Evolutionary conservation across 2,797 vertebrate species (phyloP).

Genomic region (Eupleurogrammus muticus): DNA sequence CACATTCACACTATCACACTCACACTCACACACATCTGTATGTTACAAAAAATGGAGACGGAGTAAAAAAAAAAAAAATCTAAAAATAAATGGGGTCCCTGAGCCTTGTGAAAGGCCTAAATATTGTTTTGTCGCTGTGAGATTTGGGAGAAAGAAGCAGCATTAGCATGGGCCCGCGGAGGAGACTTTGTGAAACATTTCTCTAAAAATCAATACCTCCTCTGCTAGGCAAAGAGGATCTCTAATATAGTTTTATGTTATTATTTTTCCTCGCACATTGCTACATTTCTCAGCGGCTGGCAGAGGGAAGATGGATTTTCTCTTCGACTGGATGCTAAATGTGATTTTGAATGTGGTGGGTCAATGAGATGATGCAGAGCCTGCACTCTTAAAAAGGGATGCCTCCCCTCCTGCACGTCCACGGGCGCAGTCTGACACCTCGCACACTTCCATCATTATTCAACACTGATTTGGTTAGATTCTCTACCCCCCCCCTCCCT

Average conservation of each 20-base stretch:
- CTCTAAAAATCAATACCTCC: slow-evolving; percentile 83
- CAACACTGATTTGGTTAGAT: background rate
- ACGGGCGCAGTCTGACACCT: slow-evolving; percentile 48
- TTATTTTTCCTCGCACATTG: slow-evolving; percentile 83
- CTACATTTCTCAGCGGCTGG: slow-evolving; percentile 75
- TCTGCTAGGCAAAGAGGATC: slow-evolving; percentile 79
- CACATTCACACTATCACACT: slow-evolving; percentile 22
- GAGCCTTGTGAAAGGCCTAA: slow-evolving; percentile 60
- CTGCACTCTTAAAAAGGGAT: slow-evolving; percentile 61
- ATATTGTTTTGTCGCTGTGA: slow-evolving; percentile 68
- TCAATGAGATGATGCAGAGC: slow-evolving; percentile 69
- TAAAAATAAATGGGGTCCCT: slow-evolving; percentile 60
- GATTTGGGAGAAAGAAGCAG: slow-evolving; percentile 49
- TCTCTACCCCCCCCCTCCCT: too few relatives aligned
- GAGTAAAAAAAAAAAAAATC: slow-evolving; percentile 8
- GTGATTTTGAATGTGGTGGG: slow-evolving; percentile 74
- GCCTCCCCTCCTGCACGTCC: slow-evolving; percentile 52
- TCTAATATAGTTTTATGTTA: slow-evolving; percentile 84
- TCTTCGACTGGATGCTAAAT: slow-evolving; percentile 76
- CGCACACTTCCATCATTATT: slow-evolving; percentile 38
- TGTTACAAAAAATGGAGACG: slow-evolving; percentile 28
- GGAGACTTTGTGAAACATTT: slow-evolving; percentile 79
- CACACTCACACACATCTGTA: slow-evolving; percentile 28
- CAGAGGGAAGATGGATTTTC: slow-evolving; percentile 77
- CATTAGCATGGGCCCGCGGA: slow-evolving; percentile 65